Percentiles rank a stretch among this genome's conserved stretches.
Conservation (phyloP, 2,888 invertebrate genomes). For the Autographa gamma region DNA sequence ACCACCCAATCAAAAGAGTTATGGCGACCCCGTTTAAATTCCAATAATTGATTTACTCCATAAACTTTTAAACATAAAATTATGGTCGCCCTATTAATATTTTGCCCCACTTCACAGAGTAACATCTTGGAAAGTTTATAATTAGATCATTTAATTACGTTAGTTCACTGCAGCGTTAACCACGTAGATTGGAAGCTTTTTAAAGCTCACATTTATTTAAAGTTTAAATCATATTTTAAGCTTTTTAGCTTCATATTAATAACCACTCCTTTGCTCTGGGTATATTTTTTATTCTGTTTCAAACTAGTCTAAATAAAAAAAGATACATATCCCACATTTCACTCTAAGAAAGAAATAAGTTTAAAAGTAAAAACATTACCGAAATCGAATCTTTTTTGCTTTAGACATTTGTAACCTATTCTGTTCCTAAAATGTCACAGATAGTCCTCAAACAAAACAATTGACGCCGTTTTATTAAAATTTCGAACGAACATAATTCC, state of each 20-base stretch:
- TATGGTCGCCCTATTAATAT: conserved; percentile 10
- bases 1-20: background rate
- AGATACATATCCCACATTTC: too few relatives aligned
- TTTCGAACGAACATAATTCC: conserved; percentile 32
- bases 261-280: too few relatives aligned
- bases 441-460: background rate
- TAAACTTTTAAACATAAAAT: background rate
- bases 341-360: too few relatives aligned
- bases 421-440: background rate
- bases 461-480: conserved; percentile 12
- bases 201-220: background rate
- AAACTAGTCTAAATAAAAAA: too few relatives aligned
- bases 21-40: background rate
- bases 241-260: too few relatives aligned
- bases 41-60: background rate
- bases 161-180: conserved; percentile 12
- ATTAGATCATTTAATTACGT: conserved; percentile 28
- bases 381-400: background rate
- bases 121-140: conserved; percentile 19
- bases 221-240: too few relatives aligned
- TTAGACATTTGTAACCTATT: background rate
- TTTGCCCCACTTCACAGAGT: conserved; percentile 20
- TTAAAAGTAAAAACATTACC: too few relatives aligned
- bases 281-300: too few relatives aligned
- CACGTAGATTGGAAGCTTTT: conserved; percentile 1